Evolutionary conservation across 2,888 invertebrate genomes (phyloP).

Genomic region (Caenorhabditis wallacei): DNA sequence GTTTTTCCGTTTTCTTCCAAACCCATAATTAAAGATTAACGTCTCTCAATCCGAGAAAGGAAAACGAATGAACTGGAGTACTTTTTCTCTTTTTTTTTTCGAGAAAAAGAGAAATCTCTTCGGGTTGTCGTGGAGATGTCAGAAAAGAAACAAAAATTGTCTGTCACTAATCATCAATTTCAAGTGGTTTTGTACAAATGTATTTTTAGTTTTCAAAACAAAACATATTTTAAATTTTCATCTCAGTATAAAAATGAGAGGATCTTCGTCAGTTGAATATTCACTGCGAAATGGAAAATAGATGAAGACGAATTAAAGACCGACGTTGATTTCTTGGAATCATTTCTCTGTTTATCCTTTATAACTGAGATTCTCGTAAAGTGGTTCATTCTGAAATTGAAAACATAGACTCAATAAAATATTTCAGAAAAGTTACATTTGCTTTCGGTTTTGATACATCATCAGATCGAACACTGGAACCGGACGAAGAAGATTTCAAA

Average conservation of each 20-base stretch:
- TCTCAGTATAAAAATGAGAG: no score
- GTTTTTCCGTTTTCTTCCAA: not conserved
- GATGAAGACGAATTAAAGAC: not conserved
- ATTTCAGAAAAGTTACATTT: not conserved
- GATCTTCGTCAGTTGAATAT: no score
- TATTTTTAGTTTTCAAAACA: no score
- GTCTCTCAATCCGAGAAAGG: slow-evolving; percentile 14
- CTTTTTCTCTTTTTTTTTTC: not conserved
- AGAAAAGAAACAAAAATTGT: not conserved
- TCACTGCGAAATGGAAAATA: not conserved
- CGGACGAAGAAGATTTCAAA: slow-evolving; percentile 2
- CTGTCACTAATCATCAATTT: slow-evolving; percentile 21
- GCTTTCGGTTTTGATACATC: slow-evolving; percentile 10
- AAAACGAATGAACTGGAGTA: slow-evolving; percentile 5
- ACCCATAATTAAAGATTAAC: slow-evolving; percentile 31
- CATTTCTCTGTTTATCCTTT: slow-evolving; percentile 1
- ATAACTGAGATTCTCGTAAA: slow-evolving; percentile 50
- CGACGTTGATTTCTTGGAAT: not conserved
- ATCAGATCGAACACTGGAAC: slow-evolving; percentile 16
- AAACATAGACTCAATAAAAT: not conserved
- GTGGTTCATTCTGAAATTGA: slow-evolving; percentile 40
- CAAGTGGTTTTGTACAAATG: not conserved
- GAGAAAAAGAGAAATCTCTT: slow-evolving; percentile 12
- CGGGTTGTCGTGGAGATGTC: slow-evolving; percentile 35
- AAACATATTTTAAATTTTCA: no score